phyloP scores from a whole-genome alignment of 2,797 vertebrate genomes.

The Pygocentrus nattereri region DNA sequence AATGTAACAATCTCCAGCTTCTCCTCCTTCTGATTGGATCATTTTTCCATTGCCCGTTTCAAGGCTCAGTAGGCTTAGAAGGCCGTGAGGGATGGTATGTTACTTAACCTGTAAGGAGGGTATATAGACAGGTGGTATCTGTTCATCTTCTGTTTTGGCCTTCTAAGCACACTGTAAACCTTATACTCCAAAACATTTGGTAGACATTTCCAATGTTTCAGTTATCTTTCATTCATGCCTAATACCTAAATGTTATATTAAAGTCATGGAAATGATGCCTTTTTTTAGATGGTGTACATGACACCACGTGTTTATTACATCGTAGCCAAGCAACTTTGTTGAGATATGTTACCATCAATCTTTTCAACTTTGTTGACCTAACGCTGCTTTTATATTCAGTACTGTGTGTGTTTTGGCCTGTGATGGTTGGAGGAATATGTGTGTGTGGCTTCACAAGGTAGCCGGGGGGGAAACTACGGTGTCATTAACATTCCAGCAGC shows the following conservation, averaged over 20 bases:
- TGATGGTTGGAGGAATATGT: slow-evolving; percentile 63
- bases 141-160: not conserved
- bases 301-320: not conserved
- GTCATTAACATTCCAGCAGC: slow-evolving; percentile 81
- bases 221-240: not conserved
- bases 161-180: not conserved
- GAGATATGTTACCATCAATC: slow-evolving; percentile 30
- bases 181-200: not conserved
- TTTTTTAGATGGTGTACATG: not conserved
- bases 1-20: no score
- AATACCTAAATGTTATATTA: not conserved
- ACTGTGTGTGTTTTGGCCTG: slow-evolving; percentile 76
- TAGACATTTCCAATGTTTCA: not conserved
- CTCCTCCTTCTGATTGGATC: no score
- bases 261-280: not conserved
- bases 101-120: not conserved
- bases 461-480: slow-evolving; percentile 64
- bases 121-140: not conserved
- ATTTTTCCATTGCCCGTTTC: no score
- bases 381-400: slow-evolving; percentile 42
- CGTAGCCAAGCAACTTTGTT: slow-evolving; percentile 33
- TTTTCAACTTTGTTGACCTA: slow-evolving; percentile 43
- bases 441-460: slow-evolving; percentile 54
- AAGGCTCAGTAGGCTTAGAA: no score
- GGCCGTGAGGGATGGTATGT: not conserved